A percentile compares a stretch with the other conserved stretches of the same genome.
Evolutionary conservation across 2,797 vertebrate genomes (phyloP).

Genomic region (Tenualosa ilisha): DNA sequence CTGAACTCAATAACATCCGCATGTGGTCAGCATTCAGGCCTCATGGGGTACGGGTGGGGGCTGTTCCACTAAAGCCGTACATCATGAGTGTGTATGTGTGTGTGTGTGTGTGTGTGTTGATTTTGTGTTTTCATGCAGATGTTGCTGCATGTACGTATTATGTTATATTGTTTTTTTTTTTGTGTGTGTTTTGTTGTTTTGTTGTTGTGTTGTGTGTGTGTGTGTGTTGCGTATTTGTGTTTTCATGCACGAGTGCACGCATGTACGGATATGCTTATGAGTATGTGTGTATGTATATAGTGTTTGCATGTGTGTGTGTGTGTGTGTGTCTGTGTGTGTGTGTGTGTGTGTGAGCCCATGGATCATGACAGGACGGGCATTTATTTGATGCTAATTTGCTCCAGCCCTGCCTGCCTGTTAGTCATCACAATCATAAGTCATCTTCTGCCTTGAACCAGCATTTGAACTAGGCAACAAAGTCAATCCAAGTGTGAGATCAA

Average conservation of each 20-base stretch:
- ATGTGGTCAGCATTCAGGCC: neutral
- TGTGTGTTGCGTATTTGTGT: neutral
- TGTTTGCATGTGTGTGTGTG: neutral
- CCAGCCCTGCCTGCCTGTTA: slow-evolving; percentile 30
- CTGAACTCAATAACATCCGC: neutral
- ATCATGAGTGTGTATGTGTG: neutral
- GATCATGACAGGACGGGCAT: slow-evolving; percentile 12
- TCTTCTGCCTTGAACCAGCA: slow-evolving; percentile 32
- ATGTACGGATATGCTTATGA: neutral
- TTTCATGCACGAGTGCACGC: neutral
- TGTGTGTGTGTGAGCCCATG: slow-evolving; percentile 12
- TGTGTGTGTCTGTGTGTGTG: slow-evolving; percentile 21
- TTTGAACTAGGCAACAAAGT: slow-evolving; percentile 39
- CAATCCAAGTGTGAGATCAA: slow-evolving; percentile 37
- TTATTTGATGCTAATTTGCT: slow-evolving; percentile 38
- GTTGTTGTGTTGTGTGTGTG: neutral
- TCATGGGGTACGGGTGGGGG: neutral
- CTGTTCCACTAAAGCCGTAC: neutral
- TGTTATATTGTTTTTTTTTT: neutral
- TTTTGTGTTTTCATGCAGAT: neutral
- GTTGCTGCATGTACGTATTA: neutral
- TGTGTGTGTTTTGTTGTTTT: neutral
- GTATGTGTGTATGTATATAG: neutral
- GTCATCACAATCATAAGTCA: slow-evolving; percentile 29
- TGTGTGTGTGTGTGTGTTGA: neutral